Conservation (phyloP, 2,797 vertebrate genomes). For the Picus viridis region DNA sequence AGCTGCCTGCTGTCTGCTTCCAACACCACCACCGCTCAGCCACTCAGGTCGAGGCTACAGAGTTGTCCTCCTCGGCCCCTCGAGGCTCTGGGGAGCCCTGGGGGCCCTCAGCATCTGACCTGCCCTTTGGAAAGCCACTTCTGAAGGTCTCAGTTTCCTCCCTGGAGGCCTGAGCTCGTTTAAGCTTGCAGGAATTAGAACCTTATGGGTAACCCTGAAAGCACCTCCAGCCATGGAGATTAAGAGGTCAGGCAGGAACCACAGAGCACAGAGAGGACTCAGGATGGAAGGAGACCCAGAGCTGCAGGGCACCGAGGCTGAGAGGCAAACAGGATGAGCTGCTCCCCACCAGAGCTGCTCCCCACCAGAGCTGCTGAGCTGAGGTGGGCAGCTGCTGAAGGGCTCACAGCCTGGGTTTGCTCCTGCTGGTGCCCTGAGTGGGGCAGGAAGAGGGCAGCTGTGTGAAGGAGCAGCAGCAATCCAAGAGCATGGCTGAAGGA, state of each 20-base stretch:
- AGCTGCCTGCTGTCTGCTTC: rapidly evolving
- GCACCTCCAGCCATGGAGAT: background rate
- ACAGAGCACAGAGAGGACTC: background rate
- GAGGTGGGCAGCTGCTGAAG: background rate
- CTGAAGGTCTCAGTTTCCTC: background rate
- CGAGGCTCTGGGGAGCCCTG: background rate
- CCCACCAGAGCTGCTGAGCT: background rate
- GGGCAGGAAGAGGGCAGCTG: background rate
- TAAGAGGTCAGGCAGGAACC: background rate
- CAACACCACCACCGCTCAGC: background rate
- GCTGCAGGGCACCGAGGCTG: background rate
- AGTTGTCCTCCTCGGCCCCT: background rate
- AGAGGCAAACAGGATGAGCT: background rate
- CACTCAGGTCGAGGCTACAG: background rate
- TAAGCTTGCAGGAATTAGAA: conserved; percentile 30
- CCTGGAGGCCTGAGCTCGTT: background rate
- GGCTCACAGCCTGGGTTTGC: background rate
- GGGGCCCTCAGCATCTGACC: background rate
- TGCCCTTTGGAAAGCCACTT: background rate
- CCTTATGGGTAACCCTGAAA: background rate
- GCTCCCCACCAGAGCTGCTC: background rate
- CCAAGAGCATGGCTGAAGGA: background rate
- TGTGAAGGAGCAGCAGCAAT: background rate
- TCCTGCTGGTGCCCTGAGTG: too few relatives aligned
- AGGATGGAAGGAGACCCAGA: background rate